These are phyloP conservation scores for Furcula furcula DNA, from an alignment of 2,888 invertebrate species.

Conservation along the genomic window DNA sequence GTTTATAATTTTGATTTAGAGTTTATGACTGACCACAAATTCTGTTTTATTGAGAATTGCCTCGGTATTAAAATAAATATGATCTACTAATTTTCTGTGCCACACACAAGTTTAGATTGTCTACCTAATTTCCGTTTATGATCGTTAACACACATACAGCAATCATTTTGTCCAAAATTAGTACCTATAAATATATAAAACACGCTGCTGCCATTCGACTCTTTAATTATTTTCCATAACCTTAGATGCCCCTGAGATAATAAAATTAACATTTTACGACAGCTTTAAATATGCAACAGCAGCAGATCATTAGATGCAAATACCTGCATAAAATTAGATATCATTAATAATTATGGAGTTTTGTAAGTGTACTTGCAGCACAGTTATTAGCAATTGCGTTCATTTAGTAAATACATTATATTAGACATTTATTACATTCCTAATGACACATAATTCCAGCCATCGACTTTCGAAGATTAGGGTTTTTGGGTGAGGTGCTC, in stretches of 20 bases:
- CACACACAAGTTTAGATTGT: no score
- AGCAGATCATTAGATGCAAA: no score
- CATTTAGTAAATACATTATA: no score
- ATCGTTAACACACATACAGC: constrained; percentile 25
- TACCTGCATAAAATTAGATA: no score
- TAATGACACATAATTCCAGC: no score
- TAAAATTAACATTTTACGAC: constrained; percentile 34
- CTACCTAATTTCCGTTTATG: constrained; percentile 6
- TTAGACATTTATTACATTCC: no score
- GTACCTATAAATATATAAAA: constrained; percentile 19
- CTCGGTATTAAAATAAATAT: not conserved
- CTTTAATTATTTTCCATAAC: constrained; percentile 37
- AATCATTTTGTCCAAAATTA: constrained; percentile 31
- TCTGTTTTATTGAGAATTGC: constrained; percentile 22
- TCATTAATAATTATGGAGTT: no score
- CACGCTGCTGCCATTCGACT: constrained; percentile 16
- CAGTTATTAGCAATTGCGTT: no score
- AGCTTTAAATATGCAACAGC: no score
- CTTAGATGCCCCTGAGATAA: constrained; percentile 26
- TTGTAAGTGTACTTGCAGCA: no score
- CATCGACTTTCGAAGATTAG: no score
- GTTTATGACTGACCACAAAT: constrained; percentile 22
- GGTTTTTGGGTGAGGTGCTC: no score
- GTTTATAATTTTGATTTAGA: constrained; percentile 36
- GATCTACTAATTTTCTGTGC: not conserved